Base-by-base conservation (phyloP, 2,113 vertebrate species). In the Todiramphus saurophagus region DNA sequence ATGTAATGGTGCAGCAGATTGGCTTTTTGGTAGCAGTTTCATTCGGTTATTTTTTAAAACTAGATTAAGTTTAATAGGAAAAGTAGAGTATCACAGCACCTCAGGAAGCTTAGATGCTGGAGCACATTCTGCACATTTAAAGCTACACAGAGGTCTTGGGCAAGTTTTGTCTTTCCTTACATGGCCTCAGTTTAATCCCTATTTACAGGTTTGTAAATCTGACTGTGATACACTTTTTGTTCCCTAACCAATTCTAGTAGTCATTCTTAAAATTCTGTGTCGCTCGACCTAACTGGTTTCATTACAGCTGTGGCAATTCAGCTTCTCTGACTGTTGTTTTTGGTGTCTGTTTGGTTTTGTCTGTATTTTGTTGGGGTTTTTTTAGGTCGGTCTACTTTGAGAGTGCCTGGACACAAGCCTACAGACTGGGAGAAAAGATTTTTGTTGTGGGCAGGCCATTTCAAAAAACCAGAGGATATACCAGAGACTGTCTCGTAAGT, bases 401-500 rank as follows among this genome's bases (percentile, higher is more conserved):
- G 75, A 92, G 33, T 99, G 39, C 99, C 99, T 25, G 98, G 98
- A 77, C 97, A 98, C 97, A 98, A 63, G 39, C 99, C 99, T 37
- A 98, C 98, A 0, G 28, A 98, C 0, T 95, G 98, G 95, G 99
- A 99, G 85, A 99, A 59, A 95, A 99, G 89, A 95, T 96, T 99
- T 5, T 84, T 99, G 59, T 0, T 99, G 63, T 99, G 99, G 99
- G 97, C 99, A 10, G 99, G 99, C 48, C 97, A 99, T 75, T 99
- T 98, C 97, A 99, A 99, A 97, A 98, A 98, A 53, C 44, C 60
- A 46, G 99, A 99, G 12, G 98, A 99, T 75, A 99, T 99, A 86
- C 99, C 99, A 90, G 98, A 99, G 79, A 86, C 97, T 11, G 89
- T 99, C 84, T 98, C 99, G 99, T 99, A 98, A 99, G 99, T 99